phyloP scores from a whole-genome alignment of 2,888 invertebrate species.

The Plusia festucae region DNA sequence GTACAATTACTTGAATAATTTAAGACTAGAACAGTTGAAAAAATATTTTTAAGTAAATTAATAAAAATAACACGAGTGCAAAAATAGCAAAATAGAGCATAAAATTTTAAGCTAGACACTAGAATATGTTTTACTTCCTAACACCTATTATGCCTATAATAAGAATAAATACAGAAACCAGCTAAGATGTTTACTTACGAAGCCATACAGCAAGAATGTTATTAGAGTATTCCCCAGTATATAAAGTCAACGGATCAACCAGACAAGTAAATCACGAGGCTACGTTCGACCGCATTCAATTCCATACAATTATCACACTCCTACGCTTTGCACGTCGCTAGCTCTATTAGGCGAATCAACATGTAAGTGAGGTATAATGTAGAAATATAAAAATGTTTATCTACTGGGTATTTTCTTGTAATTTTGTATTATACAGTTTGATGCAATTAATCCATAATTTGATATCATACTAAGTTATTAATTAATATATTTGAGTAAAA shows the following conservation, averaged over 20 bases:
- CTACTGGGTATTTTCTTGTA: neutral
- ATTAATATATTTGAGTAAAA: too few species aligned
- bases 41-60: neutral
- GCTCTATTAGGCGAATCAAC: conserved; percentile 9
- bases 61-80: neutral
- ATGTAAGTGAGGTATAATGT: conserved; percentile 8
- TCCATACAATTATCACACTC: conserved; percentile 30
- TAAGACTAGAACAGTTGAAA: neutral
- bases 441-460: too few species aligned
- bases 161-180: conserved; percentile 32
- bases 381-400: conserved; percentile 20
- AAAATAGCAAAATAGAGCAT: neutral
- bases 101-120: neutral
- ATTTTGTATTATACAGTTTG: too few species aligned
- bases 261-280: conserved; percentile 31
- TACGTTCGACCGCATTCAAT: conserved; percentile 26
- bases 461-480: too few species aligned
- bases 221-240: conserved; percentile 26
- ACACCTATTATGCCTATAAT: conserved; percentile 9
- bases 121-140: neutral
- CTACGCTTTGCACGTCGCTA: conserved; percentile 38
- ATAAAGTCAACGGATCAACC: conserved; percentile 10
- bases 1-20: neutral
- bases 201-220: conserved; percentile 30
- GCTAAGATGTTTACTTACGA: conserved; percentile 20